phyloP scores from a whole-genome alignment of 1,140 invertebrate genomes.

The Melipona quadrifasciata region DNA sequence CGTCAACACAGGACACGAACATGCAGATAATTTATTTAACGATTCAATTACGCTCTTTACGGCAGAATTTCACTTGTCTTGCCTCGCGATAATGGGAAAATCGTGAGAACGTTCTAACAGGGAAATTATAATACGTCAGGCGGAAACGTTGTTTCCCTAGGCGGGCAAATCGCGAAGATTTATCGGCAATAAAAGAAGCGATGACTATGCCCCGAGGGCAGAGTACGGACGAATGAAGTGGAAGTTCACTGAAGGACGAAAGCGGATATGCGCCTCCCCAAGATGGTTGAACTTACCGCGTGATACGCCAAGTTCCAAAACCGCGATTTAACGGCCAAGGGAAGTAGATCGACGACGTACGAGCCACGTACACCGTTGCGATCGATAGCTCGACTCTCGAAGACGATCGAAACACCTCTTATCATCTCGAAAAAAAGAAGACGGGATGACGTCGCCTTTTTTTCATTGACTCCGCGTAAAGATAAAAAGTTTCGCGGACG shows the following conservation, averaged over 20 bases:
- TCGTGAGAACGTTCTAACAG: background rate
- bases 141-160: background rate
- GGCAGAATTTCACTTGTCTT: background rate
- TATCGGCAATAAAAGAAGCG: slow-evolving; percentile 58
- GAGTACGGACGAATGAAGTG: slow-evolving; percentile 12
- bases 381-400: too few relatives aligned
- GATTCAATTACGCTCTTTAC: background rate
- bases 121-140: slow-evolving; percentile 35
- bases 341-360: slow-evolving; percentile 55
- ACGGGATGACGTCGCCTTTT: background rate
- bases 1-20: too few relatives aligned
- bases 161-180: slow-evolving; percentile 48
- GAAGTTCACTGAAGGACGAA: slow-evolving; percentile 52
- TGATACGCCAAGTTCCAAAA: slow-evolving; percentile 56
- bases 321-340: slow-evolving; percentile 55
- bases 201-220: slow-evolving; percentile 33
- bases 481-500: background rate
- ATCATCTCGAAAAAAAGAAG: too few relatives aligned
- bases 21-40: too few relatives aligned
- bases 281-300: slow-evolving; percentile 52
- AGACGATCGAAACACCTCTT: background rate
- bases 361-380: too few relatives aligned
- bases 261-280: slow-evolving; percentile 38
- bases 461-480: background rate
- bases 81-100: background rate